Evolutionary conservation across 2,113 vertebrate species (phyloP).

Genomic region (Zosterops pallidus): DNA sequence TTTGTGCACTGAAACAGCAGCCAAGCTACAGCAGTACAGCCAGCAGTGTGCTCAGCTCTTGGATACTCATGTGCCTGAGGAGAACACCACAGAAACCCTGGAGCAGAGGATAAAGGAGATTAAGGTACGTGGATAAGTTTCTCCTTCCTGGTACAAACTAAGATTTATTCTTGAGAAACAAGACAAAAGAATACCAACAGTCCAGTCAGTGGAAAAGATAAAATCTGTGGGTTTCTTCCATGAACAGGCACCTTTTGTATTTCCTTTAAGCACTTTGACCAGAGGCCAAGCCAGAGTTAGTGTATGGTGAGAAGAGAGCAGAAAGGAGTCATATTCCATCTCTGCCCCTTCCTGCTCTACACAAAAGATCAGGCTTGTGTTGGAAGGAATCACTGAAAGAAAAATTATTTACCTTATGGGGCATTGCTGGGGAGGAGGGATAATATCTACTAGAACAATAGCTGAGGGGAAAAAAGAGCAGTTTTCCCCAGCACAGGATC

Average conservation of each 20-base stretch:
- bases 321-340: neutral
- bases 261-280: neutral
- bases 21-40: conserved; percentile 68
- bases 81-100: conserved; percentile 65
- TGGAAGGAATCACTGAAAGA: neutral
- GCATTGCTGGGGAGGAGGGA: neutral
- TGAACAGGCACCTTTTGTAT: neutral
- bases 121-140: conserved; percentile 67
- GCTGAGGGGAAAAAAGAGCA: neutral
- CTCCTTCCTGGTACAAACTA: neutral
- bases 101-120: conserved; percentile 59
- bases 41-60: conserved; percentile 59
- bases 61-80: conserved; percentile 28
- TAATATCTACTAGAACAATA: neutral
- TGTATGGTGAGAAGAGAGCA: neutral
- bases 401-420: neutral
- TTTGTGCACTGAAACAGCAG: conserved; percentile 33
- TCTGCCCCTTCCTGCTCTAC: neutral
- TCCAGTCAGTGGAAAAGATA: neutral
- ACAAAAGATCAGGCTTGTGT: neutral
- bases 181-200: neutral
- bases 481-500: neutral
- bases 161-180: neutral
- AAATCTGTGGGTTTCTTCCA: neutral
- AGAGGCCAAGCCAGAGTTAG: neutral